Evolutionary conservation across 2,797 vertebrate genomes (phyloP), one percentile per base, ranked within the genome.

Genomic region (Dromococcyx pavoninus): DNA sequence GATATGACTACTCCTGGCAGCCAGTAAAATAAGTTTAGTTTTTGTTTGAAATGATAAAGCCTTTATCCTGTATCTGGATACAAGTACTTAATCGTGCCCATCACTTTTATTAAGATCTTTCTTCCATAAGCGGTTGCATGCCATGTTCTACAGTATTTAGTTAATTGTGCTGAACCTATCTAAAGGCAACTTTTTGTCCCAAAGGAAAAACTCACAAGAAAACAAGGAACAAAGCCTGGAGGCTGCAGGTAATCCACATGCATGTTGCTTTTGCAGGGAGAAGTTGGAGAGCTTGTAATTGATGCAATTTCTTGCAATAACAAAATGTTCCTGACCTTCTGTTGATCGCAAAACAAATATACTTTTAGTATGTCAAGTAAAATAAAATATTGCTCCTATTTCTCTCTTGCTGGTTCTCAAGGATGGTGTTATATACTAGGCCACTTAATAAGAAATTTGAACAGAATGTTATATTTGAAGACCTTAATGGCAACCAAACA

Each of bases 241-340:
- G 43, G 39, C 16, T 94, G 67, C 73, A 95, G 15, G 50, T 89
- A 75, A 37, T 60, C 89, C 3, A 1, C 50, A 30, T 76, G 46
- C 53, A 19, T 50, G 77, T 37, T 87, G 12, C 57, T 90, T 97
- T 88, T 94, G 39, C 62, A 83, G 71, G 57, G 37, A 67, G 67
- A 75, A 57, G 54, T 75, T 93, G 56, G 7, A 72, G 28, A 71
- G 67, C 69, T 94, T 95, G 81, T 92, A 96, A 91, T 62, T 94
- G 95, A 95, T 97, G 93, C 50, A 94, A 91, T 96, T 97, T 94
- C 81, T 94, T 92, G 57, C 75, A 95, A 88, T 95, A 92, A 91
- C 78, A 96, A 88, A 97, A 86, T 93, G 87, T 95, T 92, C 82
- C 64, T 93, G 85, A 94, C 73, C 79, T 96, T 96, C 77, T 91